Evolutionary conservation across 2,797 vertebrate genomes (phyloP), one percentile per base, ranked within the genome.

Genomic region (Pelodytes ibericus): DNA sequence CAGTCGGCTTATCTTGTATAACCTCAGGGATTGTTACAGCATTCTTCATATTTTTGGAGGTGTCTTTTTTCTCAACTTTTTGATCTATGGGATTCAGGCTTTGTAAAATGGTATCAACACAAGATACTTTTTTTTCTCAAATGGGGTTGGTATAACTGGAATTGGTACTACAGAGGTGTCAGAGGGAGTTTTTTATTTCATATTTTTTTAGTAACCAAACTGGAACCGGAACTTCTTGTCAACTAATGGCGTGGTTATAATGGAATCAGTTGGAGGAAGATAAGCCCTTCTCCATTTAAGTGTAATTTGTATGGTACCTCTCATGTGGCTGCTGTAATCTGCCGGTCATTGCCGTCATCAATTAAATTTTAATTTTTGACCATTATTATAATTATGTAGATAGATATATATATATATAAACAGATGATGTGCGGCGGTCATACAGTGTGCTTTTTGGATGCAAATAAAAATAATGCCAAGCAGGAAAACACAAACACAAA

Each of bases 71-170:
- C n/a, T 56, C n/a, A n/a, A n/a, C n/a, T n/a, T n/a, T 83, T 73
- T 83, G n/a, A n/a, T n/a, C n/a, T n/a, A n/a, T 10, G 51, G 76
- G 49, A 2, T 2, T 80, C 87, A 87, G 64, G n/a, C 33, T 63
- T 39, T 85, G 86, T 1, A 84, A 25, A 8, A 11, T 47, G 9
- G 67, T 36, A 66, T 93, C 90, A 20, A 84, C 51, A 81, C 98
- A 96, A 0, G 92, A 93, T 2, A 98, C 95, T 71, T 91, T 96
- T 84, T 94, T 98, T 22, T 85, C 72, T 3, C n/a, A n/a, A n/a
- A n/a, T n/a, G n/a, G n/a, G n/a, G n/a, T n/a, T n/a, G n/a, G n/a
- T n/a, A n/a, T n/a, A 76, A 91, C 89, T 51, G 72, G n/a, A 44
- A 58, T 26, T 0, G 75, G 27, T 59, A 53, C 29, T 56, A 62